These are phyloP conservation scores for Syngnathoides biaculeatus DNA, from an alignment of 2,113 vertebrate genomes.

Conservation along the genomic window DNA sequence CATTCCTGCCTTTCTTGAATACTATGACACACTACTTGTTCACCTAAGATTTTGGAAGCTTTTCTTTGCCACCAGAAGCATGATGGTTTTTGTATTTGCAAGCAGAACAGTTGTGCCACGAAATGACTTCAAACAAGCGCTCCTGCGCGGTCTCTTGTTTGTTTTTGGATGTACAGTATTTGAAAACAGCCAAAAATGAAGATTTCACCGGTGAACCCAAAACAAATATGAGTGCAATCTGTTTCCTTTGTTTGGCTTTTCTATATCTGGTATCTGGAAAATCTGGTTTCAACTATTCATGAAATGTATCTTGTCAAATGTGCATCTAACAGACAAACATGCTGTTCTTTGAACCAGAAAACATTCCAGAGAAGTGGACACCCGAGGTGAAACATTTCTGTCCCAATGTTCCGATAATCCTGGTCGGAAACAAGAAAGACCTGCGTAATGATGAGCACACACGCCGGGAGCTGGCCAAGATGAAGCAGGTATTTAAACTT, in stretches of 20 bases:
- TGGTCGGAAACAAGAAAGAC: constrained; percentile 99
- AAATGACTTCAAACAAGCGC: too few species aligned
- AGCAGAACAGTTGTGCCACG: not conserved
- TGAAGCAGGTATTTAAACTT: constrained; percentile 88
- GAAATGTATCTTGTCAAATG: not conserved
- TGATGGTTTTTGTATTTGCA: not conserved
- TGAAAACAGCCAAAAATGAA: not conserved
- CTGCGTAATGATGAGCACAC: constrained; percentile 98
- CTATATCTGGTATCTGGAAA: not conserved
- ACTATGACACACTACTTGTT: not conserved
- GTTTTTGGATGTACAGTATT: not conserved
- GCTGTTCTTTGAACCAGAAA: constrained; percentile 75
- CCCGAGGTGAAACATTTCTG: constrained; percentile 99
- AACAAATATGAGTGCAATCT: not conserved
- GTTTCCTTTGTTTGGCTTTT: not conserved
- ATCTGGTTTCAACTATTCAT: not conserved
- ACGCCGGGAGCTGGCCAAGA: constrained; percentile 95
- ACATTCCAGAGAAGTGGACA: constrained; percentile 99
- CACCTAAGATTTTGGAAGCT: not conserved
- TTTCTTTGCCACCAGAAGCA: not conserved
- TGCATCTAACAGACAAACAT: not conserved
- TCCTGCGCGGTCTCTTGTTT: not conserved
- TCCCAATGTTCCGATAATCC: constrained; percentile 97
- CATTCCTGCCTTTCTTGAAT: not conserved
- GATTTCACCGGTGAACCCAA: not conserved